Percentiles rank a stretch among this genome's conserved stretches.
These are phyloP conservation scores for Meandrusa payeni DNA, from an alignment of 2,888 invertebrate species.

Conservation along the genomic window DNA sequence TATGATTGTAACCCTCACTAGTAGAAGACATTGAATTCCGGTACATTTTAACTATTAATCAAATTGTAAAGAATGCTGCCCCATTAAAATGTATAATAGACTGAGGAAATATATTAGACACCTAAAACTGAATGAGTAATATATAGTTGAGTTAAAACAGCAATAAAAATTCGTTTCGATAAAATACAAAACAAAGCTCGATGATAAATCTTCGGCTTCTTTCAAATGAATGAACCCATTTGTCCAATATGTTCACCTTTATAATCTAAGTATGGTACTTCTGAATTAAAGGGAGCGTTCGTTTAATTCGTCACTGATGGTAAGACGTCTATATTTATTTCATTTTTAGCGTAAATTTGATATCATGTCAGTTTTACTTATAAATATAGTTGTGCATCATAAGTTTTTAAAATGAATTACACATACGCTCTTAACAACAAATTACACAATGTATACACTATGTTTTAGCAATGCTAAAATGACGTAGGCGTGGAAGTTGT, in stretches of 20 bases:
- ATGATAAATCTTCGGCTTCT: conserved; percentile 6
- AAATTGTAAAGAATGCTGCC: conserved; percentile 14
- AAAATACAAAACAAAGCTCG: conserved; percentile 13
- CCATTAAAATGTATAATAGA: conserved; percentile 17
- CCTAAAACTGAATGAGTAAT: conserved; percentile 7
- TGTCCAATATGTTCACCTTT: neutral
- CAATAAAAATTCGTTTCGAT: conserved; percentile 15
- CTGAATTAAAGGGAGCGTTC: too few species aligned
- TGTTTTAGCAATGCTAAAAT: too few species aligned
- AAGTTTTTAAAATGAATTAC: too few species aligned
- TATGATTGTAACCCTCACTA: neutral
- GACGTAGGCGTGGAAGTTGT: too few species aligned
- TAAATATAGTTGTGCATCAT: too few species aligned
- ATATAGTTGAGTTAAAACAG: conserved; percentile 12
- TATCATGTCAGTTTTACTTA: too few species aligned
- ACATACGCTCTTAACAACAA: too few species aligned
- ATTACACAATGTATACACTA: too few species aligned
- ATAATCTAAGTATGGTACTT: too few species aligned
- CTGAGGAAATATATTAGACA: conserved; percentile 11
- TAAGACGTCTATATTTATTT: too few species aligned
- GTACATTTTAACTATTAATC: conserved; percentile 16
- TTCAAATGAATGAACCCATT: conserved; percentile 11
- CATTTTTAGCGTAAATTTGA: too few species aligned
- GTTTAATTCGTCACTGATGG: too few species aligned
- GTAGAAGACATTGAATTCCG: conserved; percentile 4